These are phyloP conservation scores for Drosophila paulistorum DNA, from an alignment of 1,140 invertebrate genomes.

Conservation along the genomic window DNA sequence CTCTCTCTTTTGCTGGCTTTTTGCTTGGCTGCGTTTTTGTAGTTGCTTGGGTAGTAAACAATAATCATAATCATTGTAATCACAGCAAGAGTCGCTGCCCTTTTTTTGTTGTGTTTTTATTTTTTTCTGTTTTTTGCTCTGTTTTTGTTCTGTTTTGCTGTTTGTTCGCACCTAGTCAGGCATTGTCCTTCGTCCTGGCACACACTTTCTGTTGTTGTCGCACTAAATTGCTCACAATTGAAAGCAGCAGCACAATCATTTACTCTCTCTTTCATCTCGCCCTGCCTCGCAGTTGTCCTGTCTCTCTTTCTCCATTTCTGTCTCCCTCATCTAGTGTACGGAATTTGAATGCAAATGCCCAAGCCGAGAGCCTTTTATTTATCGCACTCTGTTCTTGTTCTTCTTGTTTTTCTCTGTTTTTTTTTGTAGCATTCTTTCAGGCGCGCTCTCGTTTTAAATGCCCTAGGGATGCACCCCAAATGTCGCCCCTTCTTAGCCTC, in stretches of 20 bases:
- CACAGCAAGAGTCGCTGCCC: constrained; percentile 54
- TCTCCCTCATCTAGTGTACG: constrained; percentile 31
- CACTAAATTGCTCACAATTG: constrained; percentile 79
- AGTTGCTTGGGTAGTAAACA: constrained; percentile 51
- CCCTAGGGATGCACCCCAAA: constrained; percentile 36
- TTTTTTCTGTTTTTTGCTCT: background rate
- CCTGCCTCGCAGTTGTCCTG: too few relatives aligned
- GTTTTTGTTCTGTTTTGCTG: constrained; percentile 65
- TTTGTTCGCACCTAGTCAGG: constrained; percentile 74
- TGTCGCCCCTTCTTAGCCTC: constrained; percentile 5
- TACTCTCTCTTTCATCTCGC: constrained; percentile 42
- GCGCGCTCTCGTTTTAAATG: constrained; percentile 26
- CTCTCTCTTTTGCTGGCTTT: constrained; percentile 17
- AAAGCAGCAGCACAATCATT: constrained; percentile 71
- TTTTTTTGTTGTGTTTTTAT: constrained; percentile 42
- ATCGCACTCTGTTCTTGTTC: constrained; percentile 45
- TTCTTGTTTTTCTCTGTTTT: constrained; percentile 39
- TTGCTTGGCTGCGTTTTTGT: constrained; percentile 18
- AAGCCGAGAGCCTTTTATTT: constrained; percentile 48
- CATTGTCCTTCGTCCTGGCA: constrained; percentile 62
- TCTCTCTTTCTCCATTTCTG: background rate
- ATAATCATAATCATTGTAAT: constrained; percentile 81
- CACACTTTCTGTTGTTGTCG: constrained; percentile 36
- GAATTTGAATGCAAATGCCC: constrained; percentile 27
- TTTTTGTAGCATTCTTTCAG: constrained; percentile 19